Base-by-base conservation (phyloP, 2,113 vertebrate species). In the Isichthys henryi region DNA sequence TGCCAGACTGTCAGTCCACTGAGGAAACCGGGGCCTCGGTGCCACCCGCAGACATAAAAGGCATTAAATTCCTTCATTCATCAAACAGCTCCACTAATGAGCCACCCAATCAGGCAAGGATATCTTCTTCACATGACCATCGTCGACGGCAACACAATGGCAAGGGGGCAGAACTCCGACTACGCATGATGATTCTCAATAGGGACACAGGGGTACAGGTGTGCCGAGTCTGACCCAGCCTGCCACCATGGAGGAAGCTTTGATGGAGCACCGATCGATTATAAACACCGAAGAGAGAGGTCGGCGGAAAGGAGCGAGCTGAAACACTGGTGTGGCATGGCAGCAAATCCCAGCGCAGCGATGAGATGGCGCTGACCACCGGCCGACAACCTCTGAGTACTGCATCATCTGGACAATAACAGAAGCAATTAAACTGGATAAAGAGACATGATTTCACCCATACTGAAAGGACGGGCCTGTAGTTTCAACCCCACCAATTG, bases 141-240 rank as follows among this genome's bases (percentile, higher is more conserved):
- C 19, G 3, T 19, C 35, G 21, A 82, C 7, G 31, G 62, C 62
- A 62, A 48, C 43, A 80, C 48, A 70, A 77, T 17, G 48, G 39
- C 19, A 21, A 84, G 46, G 23, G 39, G 17, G 77, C 5, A 31
- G 23, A 53, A 8, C 50, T 86, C 39, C 10, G 23, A 19, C 52
- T 17, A 45, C 21, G 19, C 87, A 11, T 13, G 53, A 45, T 0
- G 7, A 4, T 19, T 10, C 77, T 84, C 77, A 89, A 45, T 84
- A 66, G n/a, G 5, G 43, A 89, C 88, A 62, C 49, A 31, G 56
- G 66, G 43, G 53, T 70, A 43, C 88, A 89, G 88, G 52, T 85
- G 80, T 89, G 77, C 45, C 9, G 21, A 74, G 89, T 74, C 45
- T 84, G 50, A 13, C 43, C 85, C 89, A 27, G 52, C 84, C 88